Evolutionary conservation across 2,888 invertebrate species (phyloP).

Genomic region (Panzeria rudis): DNA sequence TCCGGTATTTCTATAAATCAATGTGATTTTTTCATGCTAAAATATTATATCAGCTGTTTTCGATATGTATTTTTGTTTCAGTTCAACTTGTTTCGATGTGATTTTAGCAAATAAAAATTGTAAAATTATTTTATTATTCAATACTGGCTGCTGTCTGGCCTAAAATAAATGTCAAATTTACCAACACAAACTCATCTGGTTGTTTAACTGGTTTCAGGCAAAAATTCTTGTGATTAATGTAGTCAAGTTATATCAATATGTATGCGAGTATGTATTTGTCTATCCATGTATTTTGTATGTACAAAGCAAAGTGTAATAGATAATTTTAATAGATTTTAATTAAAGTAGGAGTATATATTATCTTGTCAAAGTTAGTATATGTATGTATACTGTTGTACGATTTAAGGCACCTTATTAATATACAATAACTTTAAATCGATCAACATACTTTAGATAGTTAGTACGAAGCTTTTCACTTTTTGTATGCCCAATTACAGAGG

Average conservation of each 20-base stretch:
- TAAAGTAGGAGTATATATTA: slow-evolving; percentile 53
- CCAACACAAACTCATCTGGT: slow-evolving; percentile 53
- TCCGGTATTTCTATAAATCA: slow-evolving; percentile 61
- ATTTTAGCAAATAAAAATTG: slow-evolving; percentile 36
- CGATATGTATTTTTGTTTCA: background rate
- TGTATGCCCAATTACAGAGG: too few relatives aligned
- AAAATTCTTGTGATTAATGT: slow-evolving; percentile 64
- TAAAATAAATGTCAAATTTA: slow-evolving; percentile 64
- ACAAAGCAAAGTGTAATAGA: slow-evolving; percentile 27
- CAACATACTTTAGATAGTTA: too few relatives aligned
- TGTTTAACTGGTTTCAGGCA: slow-evolving; percentile 58
- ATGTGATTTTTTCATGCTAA: slow-evolving; percentile 16
- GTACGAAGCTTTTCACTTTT: too few relatives aligned
- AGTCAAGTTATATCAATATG: slow-evolving; percentile 27
- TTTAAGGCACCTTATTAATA: slow-evolving; percentile 36
- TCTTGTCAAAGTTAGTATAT: slow-evolving; percentile 19
- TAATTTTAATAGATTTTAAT: slow-evolving; percentile 44
- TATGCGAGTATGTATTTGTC: background rate
- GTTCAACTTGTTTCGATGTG: slow-evolving; percentile 30
- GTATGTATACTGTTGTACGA: background rate
- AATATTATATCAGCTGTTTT: slow-evolving; percentile 65
- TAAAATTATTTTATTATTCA: slow-evolving; percentile 36
- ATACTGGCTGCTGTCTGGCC: slow-evolving; percentile 58
- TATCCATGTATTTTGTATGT: background rate
- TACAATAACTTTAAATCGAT: slow-evolving; percentile 19